phyloP scores from a whole-genome alignment of 64 coral and sea anemone species.

The Dendronephthya gigantea region DNA sequence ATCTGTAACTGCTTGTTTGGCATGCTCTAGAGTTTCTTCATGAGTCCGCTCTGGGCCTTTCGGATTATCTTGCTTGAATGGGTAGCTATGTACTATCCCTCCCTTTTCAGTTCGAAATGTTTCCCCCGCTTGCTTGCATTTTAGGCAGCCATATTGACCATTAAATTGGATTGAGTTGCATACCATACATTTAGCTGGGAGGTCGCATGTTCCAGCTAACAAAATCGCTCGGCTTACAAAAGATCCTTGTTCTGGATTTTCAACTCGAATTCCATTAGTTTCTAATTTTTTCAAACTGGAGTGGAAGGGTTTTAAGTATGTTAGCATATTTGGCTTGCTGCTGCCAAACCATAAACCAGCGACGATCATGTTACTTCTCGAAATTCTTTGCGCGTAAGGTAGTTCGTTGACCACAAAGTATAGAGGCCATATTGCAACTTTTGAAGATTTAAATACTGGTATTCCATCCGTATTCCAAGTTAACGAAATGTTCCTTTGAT shows the following conservation, averaged over 20 bases:
- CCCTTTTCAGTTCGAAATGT: not conserved
- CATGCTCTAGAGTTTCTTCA: slow-evolving; percentile 17
- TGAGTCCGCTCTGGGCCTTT: not conserved
- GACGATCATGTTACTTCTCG: slow-evolving; percentile 56
- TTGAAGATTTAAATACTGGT: slow-evolving; percentile 72
- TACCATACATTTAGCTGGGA: slow-evolving; percentile 39
- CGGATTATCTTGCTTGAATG: slow-evolving; percentile 22
- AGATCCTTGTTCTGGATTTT: slow-evolving; percentile 18
- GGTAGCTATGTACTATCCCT: slow-evolving; percentile 15
- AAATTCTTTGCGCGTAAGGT: slow-evolving; percentile 39
- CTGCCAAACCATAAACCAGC: slow-evolving; percentile 58
- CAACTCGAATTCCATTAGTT: slow-evolving; percentile 22
- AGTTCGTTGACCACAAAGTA: slow-evolving; percentile 54
- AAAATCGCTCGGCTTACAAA: slow-evolving; percentile 30
- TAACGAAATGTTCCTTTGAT: slow-evolving; percentile 47
- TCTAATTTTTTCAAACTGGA: slow-evolving; percentile 22
- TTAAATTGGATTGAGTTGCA: slow-evolving; percentile 54
- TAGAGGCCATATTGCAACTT: slow-evolving; percentile 56
- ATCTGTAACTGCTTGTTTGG: slow-evolving; percentile 24
- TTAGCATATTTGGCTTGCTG: slow-evolving; percentile 51
- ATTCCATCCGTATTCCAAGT: slow-evolving; percentile 51
- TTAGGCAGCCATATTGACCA: slow-evolving; percentile 41
- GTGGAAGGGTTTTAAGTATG: slow-evolving; percentile 45
- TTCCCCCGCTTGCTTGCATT: slow-evolving; percentile 32
- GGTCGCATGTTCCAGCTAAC: slow-evolving; percentile 26